Conservation (phyloP, 2,113 vertebrate genomes). For the Microcebus griseorufus region DNA sequence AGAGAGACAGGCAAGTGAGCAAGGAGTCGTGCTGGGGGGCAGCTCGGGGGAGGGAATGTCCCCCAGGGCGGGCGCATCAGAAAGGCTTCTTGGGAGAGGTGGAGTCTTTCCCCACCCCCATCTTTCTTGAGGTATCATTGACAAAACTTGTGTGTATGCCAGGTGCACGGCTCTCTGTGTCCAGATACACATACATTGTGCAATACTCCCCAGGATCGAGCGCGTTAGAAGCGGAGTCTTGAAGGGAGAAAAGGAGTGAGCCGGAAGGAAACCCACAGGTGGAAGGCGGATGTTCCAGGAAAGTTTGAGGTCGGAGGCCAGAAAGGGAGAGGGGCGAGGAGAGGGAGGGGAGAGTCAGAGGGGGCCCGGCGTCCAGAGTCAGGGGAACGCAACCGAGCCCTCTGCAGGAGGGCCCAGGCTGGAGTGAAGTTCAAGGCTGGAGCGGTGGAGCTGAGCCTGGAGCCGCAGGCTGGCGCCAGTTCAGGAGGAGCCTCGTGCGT, state of each 20-base stretch:
- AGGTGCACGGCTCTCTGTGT: background rate
- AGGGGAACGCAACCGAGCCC: background rate
- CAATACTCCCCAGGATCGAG: background rate
- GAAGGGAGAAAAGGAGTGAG: background rate
- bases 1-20: background rate
- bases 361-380: fast-evolving
- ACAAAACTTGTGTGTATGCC: background rate
- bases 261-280: background rate
- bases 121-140: background rate
- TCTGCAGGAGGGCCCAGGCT: background rate
- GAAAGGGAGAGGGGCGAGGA: background rate
- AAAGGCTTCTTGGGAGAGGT: background rate
- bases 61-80: background rate
- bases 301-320: background rate
- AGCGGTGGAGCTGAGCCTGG: background rate
- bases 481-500: background rate
- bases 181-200: too few species aligned
- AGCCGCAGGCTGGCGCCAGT: background rate
- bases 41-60: background rate
- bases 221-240: background rate
- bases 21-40: too few species aligned
- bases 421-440: background rate
- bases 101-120: background rate
- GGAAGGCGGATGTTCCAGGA: background rate
- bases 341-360: background rate